phyloP scores from a whole-genome alignment of 2,888 invertebrate species.

The Fragum whitleyi region DNA sequence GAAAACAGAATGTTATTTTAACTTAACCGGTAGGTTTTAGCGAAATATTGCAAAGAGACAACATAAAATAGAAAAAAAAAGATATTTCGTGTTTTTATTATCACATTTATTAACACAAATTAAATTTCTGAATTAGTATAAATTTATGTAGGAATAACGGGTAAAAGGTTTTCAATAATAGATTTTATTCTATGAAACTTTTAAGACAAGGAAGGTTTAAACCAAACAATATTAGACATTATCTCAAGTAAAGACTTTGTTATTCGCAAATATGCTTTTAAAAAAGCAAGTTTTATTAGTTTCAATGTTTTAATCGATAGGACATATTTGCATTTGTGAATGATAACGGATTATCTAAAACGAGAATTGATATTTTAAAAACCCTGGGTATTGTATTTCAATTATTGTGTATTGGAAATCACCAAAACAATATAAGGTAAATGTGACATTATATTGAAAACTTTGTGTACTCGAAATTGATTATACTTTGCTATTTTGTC shows the following conservation, averaged over 20 bases:
- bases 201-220: neutral
- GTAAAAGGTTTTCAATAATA: too few relatives aligned
- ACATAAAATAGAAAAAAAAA: too few relatives aligned
- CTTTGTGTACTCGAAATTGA: too few relatives aligned
- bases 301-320: neutral
- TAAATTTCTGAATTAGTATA: too few relatives aligned
- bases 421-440: conserved; percentile 1
- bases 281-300: neutral
- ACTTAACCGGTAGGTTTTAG: too few relatives aligned
- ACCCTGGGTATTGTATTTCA: neutral
- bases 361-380: neutral
- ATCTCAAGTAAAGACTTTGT: neutral
- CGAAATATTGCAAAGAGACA: too few relatives aligned
- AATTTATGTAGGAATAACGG: too few relatives aligned
- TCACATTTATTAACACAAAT: too few relatives aligned
- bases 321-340: neutral
- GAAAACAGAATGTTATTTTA: too few relatives aligned
- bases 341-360: neutral
- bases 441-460: neutral
- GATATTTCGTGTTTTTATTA: too few relatives aligned
- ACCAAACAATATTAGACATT: neutral
- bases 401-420: conserved; percentile 1
- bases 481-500: too few relatives aligned
- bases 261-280: neutral
- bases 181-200: neutral